phyloP scores from a whole-genome alignment of 2,888 invertebrate genomes.

The Trichopria drosophilae region DNA sequence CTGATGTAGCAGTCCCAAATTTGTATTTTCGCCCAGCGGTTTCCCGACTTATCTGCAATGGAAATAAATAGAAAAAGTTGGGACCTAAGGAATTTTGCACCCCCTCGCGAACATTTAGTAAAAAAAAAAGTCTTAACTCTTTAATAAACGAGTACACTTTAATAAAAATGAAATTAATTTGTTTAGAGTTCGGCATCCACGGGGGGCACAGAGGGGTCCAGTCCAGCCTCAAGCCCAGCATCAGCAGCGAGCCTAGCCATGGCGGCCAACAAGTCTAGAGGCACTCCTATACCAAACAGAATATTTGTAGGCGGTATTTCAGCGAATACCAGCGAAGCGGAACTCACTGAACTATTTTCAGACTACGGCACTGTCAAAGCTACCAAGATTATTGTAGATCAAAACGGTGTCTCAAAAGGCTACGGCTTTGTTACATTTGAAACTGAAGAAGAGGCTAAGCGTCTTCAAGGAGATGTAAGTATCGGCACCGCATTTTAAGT shows the following conservation, averaged over 20 bases:
- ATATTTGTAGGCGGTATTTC: constrained; percentile 97
- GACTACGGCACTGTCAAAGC: constrained; percentile 87
- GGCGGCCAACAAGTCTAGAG: constrained; percentile 60
- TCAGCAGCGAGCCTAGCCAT: constrained; percentile 51
- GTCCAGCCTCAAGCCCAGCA: constrained; percentile 57
- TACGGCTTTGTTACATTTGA: constrained; percentile 88
- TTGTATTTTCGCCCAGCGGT: no score
- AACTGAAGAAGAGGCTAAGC: constrained; percentile 82
- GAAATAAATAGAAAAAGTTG: no score
- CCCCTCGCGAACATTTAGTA: no score
- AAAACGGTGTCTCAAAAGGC: constrained; percentile 93
- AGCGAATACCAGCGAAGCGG: constrained; percentile 88
- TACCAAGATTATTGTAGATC: constrained; percentile 92
- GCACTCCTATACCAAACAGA: constrained; percentile 88
- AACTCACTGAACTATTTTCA: constrained; percentile 88
- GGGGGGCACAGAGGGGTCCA: constrained; percentile 56
- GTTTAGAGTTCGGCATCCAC: constrained; percentile 53
- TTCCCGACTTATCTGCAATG: no score
- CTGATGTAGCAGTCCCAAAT: no score
- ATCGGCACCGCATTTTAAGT: constrained; percentile 1
- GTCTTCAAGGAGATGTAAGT: constrained; percentile 71
- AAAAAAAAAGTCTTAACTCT: no score
- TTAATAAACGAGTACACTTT: no score
- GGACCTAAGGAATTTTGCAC: no score
- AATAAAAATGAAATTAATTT: no score